Percentiles rank a stretch among this genome's conserved stretches.
phyloP scores from a whole-genome alignment of 53 echinoderm and acorn worm species.

The Mesocentrotus franciscanus region DNA sequence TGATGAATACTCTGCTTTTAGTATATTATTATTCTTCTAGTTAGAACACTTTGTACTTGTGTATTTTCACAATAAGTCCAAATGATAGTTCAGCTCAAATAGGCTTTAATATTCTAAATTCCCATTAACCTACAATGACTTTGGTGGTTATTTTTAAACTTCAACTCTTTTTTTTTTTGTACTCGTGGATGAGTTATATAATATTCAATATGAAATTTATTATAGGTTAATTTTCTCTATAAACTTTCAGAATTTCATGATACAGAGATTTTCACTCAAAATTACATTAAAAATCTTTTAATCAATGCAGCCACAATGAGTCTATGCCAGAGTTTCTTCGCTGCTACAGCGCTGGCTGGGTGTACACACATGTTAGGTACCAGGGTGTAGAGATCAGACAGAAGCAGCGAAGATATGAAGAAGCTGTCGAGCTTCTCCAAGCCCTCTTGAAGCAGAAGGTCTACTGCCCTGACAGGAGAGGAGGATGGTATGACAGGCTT shows the following conservation, averaged over 20 bases:
- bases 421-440: constrained; percentile 82
- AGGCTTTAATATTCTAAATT: too few species aligned
- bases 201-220: too few species aligned
- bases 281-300: background rate
- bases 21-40: background rate
- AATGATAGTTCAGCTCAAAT: too few species aligned
- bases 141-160: too few species aligned
- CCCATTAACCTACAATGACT: too few species aligned
- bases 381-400: constrained; percentile 95
- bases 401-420: constrained; percentile 86
- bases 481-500: constrained; percentile 93
- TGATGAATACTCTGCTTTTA: background rate
- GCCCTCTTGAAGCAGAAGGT: constrained; percentile 72
- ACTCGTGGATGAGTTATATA: too few species aligned
- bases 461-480: constrained; percentile 86
- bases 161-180: too few species aligned
- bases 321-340: constrained; percentile 83
- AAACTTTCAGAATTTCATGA: background rate
- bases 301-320: constrained; percentile 73
- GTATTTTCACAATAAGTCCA: too few species aligned
- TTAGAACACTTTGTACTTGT: too few species aligned
- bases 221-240: too few species aligned
- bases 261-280: background rate
- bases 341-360: constrained; percentile 85
- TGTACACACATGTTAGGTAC: constrained; percentile 81